phyloP scores from a whole-genome alignment of 2,888 invertebrate genomes.

The Suillia variegata region DNA sequence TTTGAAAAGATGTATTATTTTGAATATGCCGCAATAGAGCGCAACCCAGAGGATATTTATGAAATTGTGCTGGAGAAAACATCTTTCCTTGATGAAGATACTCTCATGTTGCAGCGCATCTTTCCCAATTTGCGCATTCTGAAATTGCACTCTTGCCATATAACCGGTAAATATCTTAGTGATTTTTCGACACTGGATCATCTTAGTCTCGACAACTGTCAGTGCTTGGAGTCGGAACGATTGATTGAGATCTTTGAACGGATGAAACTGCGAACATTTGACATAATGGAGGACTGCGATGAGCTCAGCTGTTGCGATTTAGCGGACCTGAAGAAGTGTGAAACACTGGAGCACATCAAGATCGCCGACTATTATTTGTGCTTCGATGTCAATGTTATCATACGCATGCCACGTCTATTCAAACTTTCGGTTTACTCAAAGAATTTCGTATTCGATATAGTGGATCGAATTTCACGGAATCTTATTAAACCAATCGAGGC shows the following conservation, averaged over 20 bases:
- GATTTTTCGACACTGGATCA: conserved; percentile 35
- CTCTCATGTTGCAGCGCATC: conserved; percentile 36
- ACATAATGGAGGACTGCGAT: conserved; percentile 51
- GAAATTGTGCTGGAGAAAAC: conserved; percentile 11
- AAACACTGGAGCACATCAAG: conserved; percentile 47
- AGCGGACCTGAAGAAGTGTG: conserved; percentile 39
- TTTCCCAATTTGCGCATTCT: conserved; percentile 40
- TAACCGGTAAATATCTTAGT: conserved; percentile 42
- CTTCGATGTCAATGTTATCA: conserved; percentile 43
- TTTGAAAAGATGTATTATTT: conserved; percentile 29
- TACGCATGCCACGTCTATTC: conserved; percentile 38
- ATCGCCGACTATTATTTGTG: conserved; percentile 51
- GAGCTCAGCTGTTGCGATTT: conserved; percentile 50
- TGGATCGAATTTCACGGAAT: conserved; percentile 42
- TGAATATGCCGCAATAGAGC: too few species aligned
- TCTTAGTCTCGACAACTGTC: conserved; percentile 43
- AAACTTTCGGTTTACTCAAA: conserved; percentile 47
- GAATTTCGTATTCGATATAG: conserved; percentile 49
- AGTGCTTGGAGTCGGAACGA: conserved; percentile 43
- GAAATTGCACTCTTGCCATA: conserved; percentile 41
- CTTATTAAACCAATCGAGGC: conserved; percentile 38
- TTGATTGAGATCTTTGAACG: conserved; percentile 44
- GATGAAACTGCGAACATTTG: conserved; percentile 42
- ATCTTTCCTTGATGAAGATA: conserved; percentile 46
- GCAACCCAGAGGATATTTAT: conserved; percentile 43